Conservation (phyloP, 30 jellyfish, hydroid and myxozoan genomes). For the Mastigias papua region DNA sequence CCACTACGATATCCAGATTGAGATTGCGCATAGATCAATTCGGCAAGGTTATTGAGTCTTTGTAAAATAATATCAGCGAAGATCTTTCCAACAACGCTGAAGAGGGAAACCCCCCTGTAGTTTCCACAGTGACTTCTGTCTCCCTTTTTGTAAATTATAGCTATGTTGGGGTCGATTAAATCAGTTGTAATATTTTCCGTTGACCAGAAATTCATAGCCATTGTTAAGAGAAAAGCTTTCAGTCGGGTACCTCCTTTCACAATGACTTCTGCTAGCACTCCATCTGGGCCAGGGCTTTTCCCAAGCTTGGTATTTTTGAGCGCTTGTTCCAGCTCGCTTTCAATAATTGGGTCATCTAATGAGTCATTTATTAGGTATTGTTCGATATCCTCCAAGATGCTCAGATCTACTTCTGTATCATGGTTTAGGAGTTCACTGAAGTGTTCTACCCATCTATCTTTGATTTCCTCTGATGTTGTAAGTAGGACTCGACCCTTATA, state of each 20-base stretch:
- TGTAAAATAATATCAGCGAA: no score
- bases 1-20: slow-evolving; percentile 79
- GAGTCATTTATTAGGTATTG: slow-evolving; percentile 71
- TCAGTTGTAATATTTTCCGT: slow-evolving; percentile 54
- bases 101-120: slow-evolving; percentile 61
- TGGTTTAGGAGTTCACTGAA: no score
- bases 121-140: slow-evolving; percentile 47
- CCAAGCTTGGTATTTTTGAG: slow-evolving; percentile 69
- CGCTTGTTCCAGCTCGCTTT: slow-evolving; percentile 67
- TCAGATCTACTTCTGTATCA: no score
- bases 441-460: slow-evolving; percentile 70
- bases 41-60: no score
- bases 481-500: slow-evolving; percentile 60
- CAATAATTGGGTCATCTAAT: slow-evolving; percentile 62
- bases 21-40: slow-evolving; percentile 62
- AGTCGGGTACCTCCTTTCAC: slow-evolving; percentile 58
- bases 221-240: slow-evolving; percentile 42
- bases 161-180: no score
- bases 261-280: slow-evolving; percentile 57
- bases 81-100: slow-evolving; percentile 60
- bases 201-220: slow-evolving; percentile 46
- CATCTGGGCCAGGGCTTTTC: slow-evolving; percentile 78
- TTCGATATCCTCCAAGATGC: slow-evolving; percentile 52
- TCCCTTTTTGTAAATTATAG: slow-evolving; percentile 54
- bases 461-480: slow-evolving; percentile 40